Percentiles rank a stretch among this genome's conserved stretches.
phyloP scores from a whole-genome alignment of 2,888 invertebrate genomes.

The Mongoloraphidia duomilia region DNA sequence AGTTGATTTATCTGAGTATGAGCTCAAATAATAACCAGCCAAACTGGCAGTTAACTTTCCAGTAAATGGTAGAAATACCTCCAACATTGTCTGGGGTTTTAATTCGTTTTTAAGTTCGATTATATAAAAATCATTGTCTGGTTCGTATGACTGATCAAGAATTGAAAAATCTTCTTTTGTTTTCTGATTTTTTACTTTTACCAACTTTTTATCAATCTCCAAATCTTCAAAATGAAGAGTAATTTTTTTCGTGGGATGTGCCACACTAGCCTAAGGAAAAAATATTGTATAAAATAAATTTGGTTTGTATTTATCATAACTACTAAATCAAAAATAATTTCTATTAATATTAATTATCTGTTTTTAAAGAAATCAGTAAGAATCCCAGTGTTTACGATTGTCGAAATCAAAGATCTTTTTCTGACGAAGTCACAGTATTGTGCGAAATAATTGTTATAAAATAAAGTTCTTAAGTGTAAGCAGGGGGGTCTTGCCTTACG shows the following conservation, averaged over 20 bases:
- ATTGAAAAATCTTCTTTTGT: slow-evolving; percentile 22
- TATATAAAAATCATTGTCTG: slow-evolving; percentile 45
- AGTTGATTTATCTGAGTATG: slow-evolving; percentile 38
- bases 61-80: slow-evolving; percentile 42
- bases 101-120: slow-evolving; percentile 36
- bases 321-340: no score
- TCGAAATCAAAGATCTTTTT: no score
- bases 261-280: slow-evolving; percentile 33
- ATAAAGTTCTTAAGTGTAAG: no score
- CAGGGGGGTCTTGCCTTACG: no score
- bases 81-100: slow-evolving; percentile 33
- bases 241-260: slow-evolving; percentile 40
- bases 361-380: no score
- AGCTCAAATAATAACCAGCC: slow-evolving; percentile 56
- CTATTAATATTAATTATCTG: no score
- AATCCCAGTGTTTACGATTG: no score
- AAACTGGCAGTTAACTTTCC: slow-evolving; percentile 46
- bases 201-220: slow-evolving; percentile 24
- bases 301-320: background rate
- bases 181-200: slow-evolving; percentile 11
- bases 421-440: no score
- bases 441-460: no score
- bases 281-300: background rate
- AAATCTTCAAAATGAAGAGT: slow-evolving; percentile 51
- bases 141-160: slow-evolving; percentile 28